Evolutionary conservation across 1,140 invertebrate genomes (phyloP).

Genomic region (Papilio helenus): DNA sequence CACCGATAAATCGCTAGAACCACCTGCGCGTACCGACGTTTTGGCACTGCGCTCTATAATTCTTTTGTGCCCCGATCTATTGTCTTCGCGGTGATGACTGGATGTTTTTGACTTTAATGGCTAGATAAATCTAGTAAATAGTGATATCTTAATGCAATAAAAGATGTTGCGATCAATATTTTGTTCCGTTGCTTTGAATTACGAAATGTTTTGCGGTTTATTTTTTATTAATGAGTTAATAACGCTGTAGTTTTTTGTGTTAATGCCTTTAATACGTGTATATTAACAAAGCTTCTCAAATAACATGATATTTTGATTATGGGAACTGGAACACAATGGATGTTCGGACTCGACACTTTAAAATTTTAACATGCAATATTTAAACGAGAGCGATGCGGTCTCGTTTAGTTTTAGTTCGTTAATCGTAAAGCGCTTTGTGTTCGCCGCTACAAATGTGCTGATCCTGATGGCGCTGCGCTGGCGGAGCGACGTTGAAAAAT

Average conservation of each 20-base stretch:
- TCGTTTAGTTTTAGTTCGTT: slow-evolving; percentile 72
- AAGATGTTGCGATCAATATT: slow-evolving; percentile 27
- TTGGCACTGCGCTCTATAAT: slow-evolving; percentile 77
- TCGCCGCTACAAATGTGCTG: slow-evolving; percentile 61
- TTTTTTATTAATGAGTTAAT: background rate
- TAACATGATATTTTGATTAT: slow-evolving; percentile 24
- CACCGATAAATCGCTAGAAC: slow-evolving; percentile 72
- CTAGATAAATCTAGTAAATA: slow-evolving; percentile 37
- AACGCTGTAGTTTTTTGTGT: background rate
- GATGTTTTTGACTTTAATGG: slow-evolving; percentile 49
- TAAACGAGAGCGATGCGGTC: slow-evolving; percentile 65
- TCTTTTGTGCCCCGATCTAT: slow-evolving; percentile 75
- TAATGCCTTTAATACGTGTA: background rate
- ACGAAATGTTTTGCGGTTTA: slow-evolving; percentile 8
- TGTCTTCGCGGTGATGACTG: slow-evolving; percentile 68
- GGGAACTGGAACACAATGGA: slow-evolving; percentile 3
- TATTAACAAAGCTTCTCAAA: slow-evolving; percentile 20
- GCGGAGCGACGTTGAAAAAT: slow-evolving; percentile 77
- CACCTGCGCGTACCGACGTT: slow-evolving; percentile 71
- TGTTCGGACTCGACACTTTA: slow-evolving; percentile 38
- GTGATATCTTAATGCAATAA: slow-evolving; percentile 36
- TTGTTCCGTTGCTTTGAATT: slow-evolving; percentile 16
- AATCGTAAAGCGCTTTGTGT: slow-evolving; percentile 70
- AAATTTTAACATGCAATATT: slow-evolving; percentile 39
- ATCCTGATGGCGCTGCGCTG: slow-evolving; percentile 66